Percentiles rank a stretch among this genome's conserved stretches.
These are phyloP conservation scores for Simalia tracyae DNA, from an alignment of 2,797 vertebrate species.

Conservation along the genomic window DNA sequence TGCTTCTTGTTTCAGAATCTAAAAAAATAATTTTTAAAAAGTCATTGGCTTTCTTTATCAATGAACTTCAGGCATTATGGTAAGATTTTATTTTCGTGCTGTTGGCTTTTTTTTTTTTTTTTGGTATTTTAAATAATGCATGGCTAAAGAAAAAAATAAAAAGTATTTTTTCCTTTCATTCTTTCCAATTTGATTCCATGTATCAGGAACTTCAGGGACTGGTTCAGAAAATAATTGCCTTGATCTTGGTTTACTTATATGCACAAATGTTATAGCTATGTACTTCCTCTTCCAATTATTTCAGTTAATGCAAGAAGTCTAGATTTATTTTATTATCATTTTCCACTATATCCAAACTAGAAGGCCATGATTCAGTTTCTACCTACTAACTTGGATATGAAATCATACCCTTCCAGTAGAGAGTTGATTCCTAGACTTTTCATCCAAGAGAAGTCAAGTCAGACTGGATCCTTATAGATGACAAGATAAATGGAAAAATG, in stretches of 20 bases:
- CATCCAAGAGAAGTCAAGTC: no score
- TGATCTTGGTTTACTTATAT: neutral
- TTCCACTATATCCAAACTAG: neutral
- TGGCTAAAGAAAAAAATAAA: neutral
- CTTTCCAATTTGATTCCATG: neutral
- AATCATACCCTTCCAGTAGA: neutral
- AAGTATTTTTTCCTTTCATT: neutral
- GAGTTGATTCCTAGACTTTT: no score
- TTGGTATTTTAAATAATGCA: constrained; percentile 13
- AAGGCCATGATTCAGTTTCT: neutral
- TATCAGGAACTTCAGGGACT: neutral
- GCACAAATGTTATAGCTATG: neutral
- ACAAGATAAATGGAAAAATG: neutral
- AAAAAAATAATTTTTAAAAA: constrained; percentile 17
- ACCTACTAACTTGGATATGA: neutral
- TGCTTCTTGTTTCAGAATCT: constrained; percentile 29
- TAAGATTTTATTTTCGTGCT: constrained; percentile 49
- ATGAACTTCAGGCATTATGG: constrained; percentile 68
- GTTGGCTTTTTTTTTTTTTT: neutral
- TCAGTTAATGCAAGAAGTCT: no score
- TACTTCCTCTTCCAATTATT: neutral
- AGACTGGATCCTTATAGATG: neutral
- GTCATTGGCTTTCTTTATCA: constrained; percentile 49
- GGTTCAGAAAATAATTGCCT: neutral
- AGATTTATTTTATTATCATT: neutral